Evolutionary conservation across 2,113 vertebrate genomes (phyloP).

Genomic region (Melierax canorus): DNA sequence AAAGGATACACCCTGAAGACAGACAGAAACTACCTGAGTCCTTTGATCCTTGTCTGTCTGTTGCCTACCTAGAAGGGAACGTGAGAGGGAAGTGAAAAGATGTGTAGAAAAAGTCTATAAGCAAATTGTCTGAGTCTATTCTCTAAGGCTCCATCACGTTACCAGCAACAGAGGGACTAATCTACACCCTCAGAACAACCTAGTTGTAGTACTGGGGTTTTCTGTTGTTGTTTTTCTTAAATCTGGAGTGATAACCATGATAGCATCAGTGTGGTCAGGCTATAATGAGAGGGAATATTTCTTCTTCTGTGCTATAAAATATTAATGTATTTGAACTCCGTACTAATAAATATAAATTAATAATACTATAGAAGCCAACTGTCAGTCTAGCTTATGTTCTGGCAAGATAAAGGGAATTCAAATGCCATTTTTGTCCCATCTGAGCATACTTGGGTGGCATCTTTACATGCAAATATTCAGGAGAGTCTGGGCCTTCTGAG

Average conservation of each 20-base stretch:
- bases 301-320: background rate
- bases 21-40: background rate
- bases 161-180: background rate
- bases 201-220: background rate
- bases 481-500: background rate
- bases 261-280: background rate
- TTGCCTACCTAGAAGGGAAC: background rate
- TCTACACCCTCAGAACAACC: background rate
- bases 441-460: background rate
- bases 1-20: background rate
- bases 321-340: background rate
- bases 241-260: background rate
- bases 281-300: background rate
- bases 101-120: background rate
- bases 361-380: background rate
- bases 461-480: background rate
- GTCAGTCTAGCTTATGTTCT: background rate
- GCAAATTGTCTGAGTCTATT: background rate
- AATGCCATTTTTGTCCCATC: background rate
- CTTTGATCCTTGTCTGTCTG: background rate
- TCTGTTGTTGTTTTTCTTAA: background rate
- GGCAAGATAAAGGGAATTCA: background rate
- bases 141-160: background rate
- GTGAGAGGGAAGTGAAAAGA: background rate
- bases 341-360: slow-evolving; percentile 27